Evolutionary conservation across 2,113 vertebrate species (phyloP).

Genomic region (Octodon degus): DNA sequence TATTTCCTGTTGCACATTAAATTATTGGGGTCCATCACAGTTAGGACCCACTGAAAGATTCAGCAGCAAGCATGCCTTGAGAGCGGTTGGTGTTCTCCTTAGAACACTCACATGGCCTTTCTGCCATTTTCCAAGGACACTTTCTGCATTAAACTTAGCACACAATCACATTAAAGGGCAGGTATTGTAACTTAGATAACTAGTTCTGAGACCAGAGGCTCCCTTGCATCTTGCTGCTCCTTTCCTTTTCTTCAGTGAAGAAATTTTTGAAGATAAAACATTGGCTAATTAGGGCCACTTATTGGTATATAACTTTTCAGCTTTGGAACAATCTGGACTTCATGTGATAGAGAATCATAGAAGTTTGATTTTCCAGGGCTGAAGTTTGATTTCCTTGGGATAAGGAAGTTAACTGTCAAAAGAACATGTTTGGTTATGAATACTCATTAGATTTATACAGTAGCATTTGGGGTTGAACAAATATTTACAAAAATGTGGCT

Average conservation of each 20-base stretch:
- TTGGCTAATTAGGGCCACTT: slow-evolving; percentile 70
- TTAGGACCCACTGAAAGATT: slow-evolving; percentile 78
- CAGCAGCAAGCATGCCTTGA: slow-evolving; percentile 67
- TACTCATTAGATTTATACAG: background rate
- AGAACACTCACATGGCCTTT: slow-evolving; percentile 61
- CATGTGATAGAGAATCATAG: background rate
- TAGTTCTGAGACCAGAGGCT: background rate
- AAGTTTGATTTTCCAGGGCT: background rate
- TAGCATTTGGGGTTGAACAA: background rate
- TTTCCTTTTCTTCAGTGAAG: background rate
- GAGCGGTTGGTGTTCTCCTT: slow-evolving; percentile 72
- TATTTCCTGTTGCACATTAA: slow-evolving; percentile 70
- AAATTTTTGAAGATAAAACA: slow-evolving; percentile 61
- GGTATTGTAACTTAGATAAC: slow-evolving; percentile 67
- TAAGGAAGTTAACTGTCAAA: background rate
- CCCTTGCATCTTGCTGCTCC: background rate
- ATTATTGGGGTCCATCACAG: slow-evolving; percentile 76
- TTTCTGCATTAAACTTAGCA: slow-evolving; percentile 40
- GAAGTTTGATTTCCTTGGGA: background rate
- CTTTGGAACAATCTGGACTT: background rate
- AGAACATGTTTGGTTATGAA: background rate
- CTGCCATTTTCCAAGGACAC: slow-evolving; percentile 65
- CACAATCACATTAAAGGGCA: slow-evolving; percentile 35
- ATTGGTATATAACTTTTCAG: slow-evolving; percentile 22
- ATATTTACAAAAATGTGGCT: background rate